phyloP scores from a whole-genome alignment of 2,888 invertebrate genomes.

The Melanostoma mellinum region DNA sequence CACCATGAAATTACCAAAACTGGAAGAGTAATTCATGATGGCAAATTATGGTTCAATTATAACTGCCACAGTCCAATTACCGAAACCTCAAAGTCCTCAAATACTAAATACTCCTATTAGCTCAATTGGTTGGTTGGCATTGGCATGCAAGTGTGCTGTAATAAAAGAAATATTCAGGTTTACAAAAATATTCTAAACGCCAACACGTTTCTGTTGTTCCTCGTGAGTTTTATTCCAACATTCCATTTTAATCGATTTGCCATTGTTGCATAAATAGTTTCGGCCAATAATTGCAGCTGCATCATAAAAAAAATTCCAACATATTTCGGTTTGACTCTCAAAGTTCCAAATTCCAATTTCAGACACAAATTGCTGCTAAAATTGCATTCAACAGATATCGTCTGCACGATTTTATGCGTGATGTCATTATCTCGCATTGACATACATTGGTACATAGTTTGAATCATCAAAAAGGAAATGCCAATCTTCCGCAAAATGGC shows the following conservation, averaged over 20 bases:
- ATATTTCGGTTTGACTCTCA: conserved; percentile 13
- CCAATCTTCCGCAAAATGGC: not conserved
- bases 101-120: too few species aligned
- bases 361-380: conserved; percentile 5
- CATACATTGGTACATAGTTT: conserved; percentile 11
- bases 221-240: conserved; percentile 2
- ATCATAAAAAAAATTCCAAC: conserved; percentile 1
- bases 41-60: too few species aligned
- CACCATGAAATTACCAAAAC: too few species aligned
- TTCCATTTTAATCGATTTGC: conserved; percentile 4
- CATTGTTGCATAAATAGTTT: not conserved
- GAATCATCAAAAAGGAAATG: conserved; percentile 7
- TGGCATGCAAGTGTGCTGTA: too few species aligned
- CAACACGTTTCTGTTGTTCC: conserved; percentile 33
- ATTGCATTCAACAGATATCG: conserved; percentile 22
- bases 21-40: too few species aligned
- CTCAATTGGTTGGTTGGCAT: too few species aligned
- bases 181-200: conserved; percentile 15
- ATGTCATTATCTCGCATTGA: conserved; percentile 29
- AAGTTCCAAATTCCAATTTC: not conserved
- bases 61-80: too few species aligned
- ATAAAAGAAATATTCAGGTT: not conserved
- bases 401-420: conserved; percentile 28
- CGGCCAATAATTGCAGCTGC: conserved; percentile 13
- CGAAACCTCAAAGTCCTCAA: too few species aligned